These are phyloP conservation scores for Apoderus coryli DNA, from an alignment of 2,888 invertebrate species.

Conservation along the genomic window DNA sequence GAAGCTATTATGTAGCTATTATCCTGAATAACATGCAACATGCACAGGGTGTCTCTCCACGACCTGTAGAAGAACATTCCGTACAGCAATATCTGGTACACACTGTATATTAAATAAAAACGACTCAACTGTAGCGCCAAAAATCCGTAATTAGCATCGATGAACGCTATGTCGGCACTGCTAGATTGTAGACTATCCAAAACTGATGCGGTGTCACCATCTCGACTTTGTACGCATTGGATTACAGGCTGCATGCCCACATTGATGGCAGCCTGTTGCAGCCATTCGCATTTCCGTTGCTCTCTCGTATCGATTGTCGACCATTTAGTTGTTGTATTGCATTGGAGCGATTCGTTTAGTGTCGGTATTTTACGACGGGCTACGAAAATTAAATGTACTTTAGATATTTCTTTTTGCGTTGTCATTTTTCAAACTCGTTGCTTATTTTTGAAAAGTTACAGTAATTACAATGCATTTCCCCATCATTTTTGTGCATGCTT, in stretches of 20 bases:
- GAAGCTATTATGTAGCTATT: too few species aligned
- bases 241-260: slow-evolving; percentile 46
- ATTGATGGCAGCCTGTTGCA: slow-evolving; percentile 38
- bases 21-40: too few species aligned
- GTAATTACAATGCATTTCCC: too few species aligned
- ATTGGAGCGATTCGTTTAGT: slow-evolving; percentile 17
- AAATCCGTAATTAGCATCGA: slow-evolving; percentile 48
- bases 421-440: too few species aligned
- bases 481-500: too few species aligned
- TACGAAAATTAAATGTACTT: slow-evolving; percentile 12
- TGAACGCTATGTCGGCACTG: slow-evolving; percentile 42
- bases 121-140: slow-evolving; percentile 43
- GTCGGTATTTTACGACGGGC: slow-evolving; percentile 16
- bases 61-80: too few species aligned
- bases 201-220: slow-evolving; percentile 36
- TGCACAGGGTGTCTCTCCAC: too few species aligned
- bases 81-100: too few species aligned
- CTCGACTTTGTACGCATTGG: slow-evolving; percentile 35
- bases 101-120: slow-evolving; percentile 6
- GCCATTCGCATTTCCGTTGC: slow-evolving; percentile 45
- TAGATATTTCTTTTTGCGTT: too few species aligned
- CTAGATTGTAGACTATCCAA: slow-evolving; percentile 36
- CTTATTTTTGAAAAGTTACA: too few species aligned
- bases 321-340: slow-evolving; percentile 37
- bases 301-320: slow-evolving; percentile 42